Evolutionary conservation across 2,888 invertebrate genomes (phyloP), one percentile per base, ranked within the genome.

Genomic region (Pandemis corylana): DNA sequence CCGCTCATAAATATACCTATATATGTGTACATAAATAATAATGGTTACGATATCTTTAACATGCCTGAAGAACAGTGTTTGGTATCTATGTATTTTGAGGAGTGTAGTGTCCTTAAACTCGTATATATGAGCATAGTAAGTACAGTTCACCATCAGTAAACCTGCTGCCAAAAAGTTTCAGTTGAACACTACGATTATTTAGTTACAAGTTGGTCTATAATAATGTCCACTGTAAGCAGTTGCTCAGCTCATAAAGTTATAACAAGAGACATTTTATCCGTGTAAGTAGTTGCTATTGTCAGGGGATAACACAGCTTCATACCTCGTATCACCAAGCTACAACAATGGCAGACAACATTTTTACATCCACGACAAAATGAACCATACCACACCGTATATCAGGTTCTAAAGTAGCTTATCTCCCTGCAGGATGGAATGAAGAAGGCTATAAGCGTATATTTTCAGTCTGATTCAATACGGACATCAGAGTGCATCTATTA

Each of bases 401-500:
- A 56, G 15, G 15, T 51, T 56, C n/a, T 13, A n/a, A 28, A 70
- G 44, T 70, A 9, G 10, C 15, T 41, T 62, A 41, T 51, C 20
- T 9, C 6, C 6, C 5, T 13, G 20, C 36, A 41, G 36, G n/a
- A 15, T 74, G n/a, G 56, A 71, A 70, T 70, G 70, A 70, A 61
- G 66, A 28, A 59, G 20, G 4, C 70, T 46, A 70, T 75, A 70
- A 74, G 70, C 66, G 70, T 69, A 64, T 75, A 70, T 66, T 59
- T 51, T 61, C 44, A 70, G 74, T 49, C 13, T 20, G 51, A 65
- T 69, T 61, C 69, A 61, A 61, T 66, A 46, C 66, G 13, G 28
- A 44, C 66, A 75, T 66, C 62, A 66, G 70, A 75, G 62, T 75
- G 70, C 66, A 75, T 12, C 74, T 62, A 61, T 70, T 66, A 70